Percentiles rank a stretch among this genome's conserved stretches.
Conservation (phyloP, 2,888 invertebrate genomes). For the Autographa gamma region DNA sequence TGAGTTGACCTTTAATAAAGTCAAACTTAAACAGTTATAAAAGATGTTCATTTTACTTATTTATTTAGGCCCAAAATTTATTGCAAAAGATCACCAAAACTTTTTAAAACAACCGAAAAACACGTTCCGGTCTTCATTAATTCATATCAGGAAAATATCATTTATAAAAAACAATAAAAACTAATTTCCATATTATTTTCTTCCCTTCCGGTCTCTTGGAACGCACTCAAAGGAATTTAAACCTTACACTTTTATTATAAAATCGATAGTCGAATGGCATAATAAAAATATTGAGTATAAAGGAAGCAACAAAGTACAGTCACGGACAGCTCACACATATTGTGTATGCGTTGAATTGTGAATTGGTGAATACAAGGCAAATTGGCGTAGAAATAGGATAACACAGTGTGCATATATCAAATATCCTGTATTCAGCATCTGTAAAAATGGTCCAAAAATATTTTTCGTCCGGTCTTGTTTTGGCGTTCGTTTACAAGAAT, state of each 20-base stretch:
- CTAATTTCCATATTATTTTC: slow-evolving; percentile 53
- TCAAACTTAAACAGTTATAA: background rate
- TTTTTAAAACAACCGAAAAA: background rate
- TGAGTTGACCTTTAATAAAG: background rate
- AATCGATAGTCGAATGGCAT: slow-evolving; percentile 1
- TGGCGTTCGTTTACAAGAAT: background rate
- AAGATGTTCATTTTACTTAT: background rate
- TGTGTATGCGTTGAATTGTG: slow-evolving; percentile 53
- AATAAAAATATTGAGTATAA: slow-evolving; percentile 34
- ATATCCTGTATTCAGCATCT: slow-evolving; percentile 19
- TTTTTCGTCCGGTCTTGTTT: background rate
- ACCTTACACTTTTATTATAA: background rate
- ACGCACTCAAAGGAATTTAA: background rate
- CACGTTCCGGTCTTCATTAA: slow-evolving; percentile 33
- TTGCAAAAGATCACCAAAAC: background rate
- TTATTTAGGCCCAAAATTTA: background rate
- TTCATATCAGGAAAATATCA: slow-evolving; percentile 50
- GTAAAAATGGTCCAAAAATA: slow-evolving; percentile 6
- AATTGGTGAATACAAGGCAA: slow-evolving; percentile 47
- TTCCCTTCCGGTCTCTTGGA: slow-evolving; percentile 12
- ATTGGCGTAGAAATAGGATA: slow-evolving; percentile 41
- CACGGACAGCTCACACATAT: slow-evolving; percentile 43
- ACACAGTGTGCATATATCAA: slow-evolving; percentile 33
- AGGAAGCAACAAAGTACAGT: slow-evolving; percentile 49
- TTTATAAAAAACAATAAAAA: slow-evolving; percentile 55